phyloP scores from a whole-genome alignment of 2,888 invertebrate species.

The Sepiola atlantica region DNA sequence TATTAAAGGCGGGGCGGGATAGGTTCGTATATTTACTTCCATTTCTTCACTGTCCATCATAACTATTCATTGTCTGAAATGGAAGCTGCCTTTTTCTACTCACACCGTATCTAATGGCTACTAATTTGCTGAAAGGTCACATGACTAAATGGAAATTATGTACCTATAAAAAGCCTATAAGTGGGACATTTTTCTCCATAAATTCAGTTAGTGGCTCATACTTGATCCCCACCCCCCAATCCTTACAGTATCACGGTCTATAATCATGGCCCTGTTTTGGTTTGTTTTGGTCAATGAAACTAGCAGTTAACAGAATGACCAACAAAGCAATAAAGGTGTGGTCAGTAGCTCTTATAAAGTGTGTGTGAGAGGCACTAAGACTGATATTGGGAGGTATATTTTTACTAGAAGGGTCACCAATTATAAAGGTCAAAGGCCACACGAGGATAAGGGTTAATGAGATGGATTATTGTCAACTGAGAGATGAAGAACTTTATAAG shows the following conservation, averaged over 20 bases:
- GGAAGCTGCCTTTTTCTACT: background rate
- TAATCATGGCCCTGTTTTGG: constrained; percentile 20
- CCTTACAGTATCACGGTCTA: background rate
- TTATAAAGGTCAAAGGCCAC: too few species aligned
- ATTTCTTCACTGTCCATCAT: constrained; percentile 32
- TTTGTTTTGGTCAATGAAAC: background rate
- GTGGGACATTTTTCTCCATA: constrained; percentile 32
- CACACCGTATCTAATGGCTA: background rate
- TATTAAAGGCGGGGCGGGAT: background rate
- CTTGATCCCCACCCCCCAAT: background rate
- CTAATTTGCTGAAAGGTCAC: constrained; percentile 20
- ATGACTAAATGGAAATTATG: constrained; percentile 21
- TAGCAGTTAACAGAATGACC: constrained; percentile 7
- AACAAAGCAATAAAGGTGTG: background rate
- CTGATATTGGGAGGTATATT: too few species aligned
- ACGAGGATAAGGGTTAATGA: too few species aligned
- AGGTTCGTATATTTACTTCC: constrained; percentile 11
- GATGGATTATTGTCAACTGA: too few species aligned
- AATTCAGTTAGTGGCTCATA: background rate
- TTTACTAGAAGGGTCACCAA: too few species aligned
- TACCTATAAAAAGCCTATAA: constrained; percentile 32
- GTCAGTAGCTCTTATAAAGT: background rate
- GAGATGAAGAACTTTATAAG: too few species aligned
- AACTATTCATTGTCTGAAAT: constrained; percentile 13
- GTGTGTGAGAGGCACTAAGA: too few species aligned